Evolutionary conservation across 2,888 invertebrate species (phyloP).

Genomic region (Cremastinae sp.): DNA sequence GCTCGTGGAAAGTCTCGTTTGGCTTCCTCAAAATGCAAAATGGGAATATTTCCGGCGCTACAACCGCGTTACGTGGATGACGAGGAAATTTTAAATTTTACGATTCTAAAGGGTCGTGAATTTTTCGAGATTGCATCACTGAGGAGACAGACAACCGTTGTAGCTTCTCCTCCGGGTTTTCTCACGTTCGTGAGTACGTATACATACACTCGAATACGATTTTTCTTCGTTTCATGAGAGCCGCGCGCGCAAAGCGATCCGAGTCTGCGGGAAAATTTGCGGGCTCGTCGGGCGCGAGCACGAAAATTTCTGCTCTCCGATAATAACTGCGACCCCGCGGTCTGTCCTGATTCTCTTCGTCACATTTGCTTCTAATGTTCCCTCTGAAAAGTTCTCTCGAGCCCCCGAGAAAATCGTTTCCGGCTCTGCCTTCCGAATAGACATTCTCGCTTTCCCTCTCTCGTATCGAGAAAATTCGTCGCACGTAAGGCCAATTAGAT

Average conservation of each 20-base stretch:
- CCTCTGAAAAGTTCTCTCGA: slow-evolving; percentile 61
- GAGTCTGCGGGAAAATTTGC: slow-evolving; percentile 10
- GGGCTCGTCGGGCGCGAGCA: slow-evolving; percentile 6
- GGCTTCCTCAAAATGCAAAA: slow-evolving; percentile 66
- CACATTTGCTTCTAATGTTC: slow-evolving; percentile 67
- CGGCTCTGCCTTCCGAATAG: slow-evolving; percentile 36
- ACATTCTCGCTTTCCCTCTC: slow-evolving; percentile 6
- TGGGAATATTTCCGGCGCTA: slow-evolving; percentile 65
- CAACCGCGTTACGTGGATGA: neutral
- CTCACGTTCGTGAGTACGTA: slow-evolving; percentile 37
- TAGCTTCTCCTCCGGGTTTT: slow-evolving; percentile 26
- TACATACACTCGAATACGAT: neutral
- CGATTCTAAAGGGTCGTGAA: slow-evolving; percentile 65
- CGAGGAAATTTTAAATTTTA: slow-evolving; percentile 68
- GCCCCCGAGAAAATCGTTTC: slow-evolving; percentile 63
- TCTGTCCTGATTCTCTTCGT: slow-evolving; percentile 48
- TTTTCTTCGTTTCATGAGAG: slow-evolving; percentile 38
- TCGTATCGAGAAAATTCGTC: slow-evolving; percentile 63
- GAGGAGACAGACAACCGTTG: slow-evolving; percentile 23
- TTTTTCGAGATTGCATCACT: slow-evolving; percentile 32
- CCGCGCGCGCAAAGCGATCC: neutral
- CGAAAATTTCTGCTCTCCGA: slow-evolving; percentile 29
- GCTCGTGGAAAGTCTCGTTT: slow-evolving; percentile 59
- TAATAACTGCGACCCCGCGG: slow-evolving; percentile 42
- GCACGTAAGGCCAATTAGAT: slow-evolving; percentile 71